Evolutionary conservation across 2,113 vertebrate species (phyloP).

Genomic region (Cebidichthys violaceus): DNA sequence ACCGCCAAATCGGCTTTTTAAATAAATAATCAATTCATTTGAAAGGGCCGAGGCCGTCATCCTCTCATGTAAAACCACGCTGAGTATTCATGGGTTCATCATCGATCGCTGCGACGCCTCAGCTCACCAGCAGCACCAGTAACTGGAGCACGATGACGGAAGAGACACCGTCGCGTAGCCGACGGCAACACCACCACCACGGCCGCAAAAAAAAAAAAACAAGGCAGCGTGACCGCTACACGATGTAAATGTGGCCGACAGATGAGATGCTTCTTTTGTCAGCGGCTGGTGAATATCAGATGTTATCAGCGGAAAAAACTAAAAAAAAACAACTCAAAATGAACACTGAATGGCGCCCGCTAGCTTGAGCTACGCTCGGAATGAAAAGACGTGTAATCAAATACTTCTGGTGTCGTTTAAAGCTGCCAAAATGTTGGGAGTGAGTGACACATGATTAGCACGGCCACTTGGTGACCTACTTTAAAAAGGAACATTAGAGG

Average conservation of each 20-base stretch:
- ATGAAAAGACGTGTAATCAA: conserved; percentile 11
- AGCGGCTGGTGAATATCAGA: neutral
- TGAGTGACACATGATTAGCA: conserved; percentile 8
- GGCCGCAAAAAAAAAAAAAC: neutral
- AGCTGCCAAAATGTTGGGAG: conserved; percentile 27
- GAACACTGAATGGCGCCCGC: too few relatives aligned
- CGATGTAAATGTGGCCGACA: too few relatives aligned
- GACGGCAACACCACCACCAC: neutral
- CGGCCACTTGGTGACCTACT: conserved; percentile 30
- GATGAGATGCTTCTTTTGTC: neutral
- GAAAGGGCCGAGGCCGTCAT: neutral
- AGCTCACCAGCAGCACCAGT: neutral
- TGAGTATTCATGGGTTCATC: neutral
- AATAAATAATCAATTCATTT: neutral
- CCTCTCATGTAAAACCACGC: neutral
- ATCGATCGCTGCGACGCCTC: conserved; percentile 12
- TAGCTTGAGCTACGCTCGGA: neutral
- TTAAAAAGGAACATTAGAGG: neutral
- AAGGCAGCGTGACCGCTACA: too few relatives aligned
- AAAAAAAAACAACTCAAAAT: too few relatives aligned
- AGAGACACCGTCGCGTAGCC: neutral
- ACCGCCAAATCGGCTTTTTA: neutral
- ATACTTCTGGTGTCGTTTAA: conserved; percentile 40
- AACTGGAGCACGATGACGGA: conserved; percentile 8
- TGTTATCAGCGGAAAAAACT: too few relatives aligned